Evolutionary conservation across 2,888 invertebrate genomes (phyloP).

Genomic region (Lasioglossum marginatum): DNA sequence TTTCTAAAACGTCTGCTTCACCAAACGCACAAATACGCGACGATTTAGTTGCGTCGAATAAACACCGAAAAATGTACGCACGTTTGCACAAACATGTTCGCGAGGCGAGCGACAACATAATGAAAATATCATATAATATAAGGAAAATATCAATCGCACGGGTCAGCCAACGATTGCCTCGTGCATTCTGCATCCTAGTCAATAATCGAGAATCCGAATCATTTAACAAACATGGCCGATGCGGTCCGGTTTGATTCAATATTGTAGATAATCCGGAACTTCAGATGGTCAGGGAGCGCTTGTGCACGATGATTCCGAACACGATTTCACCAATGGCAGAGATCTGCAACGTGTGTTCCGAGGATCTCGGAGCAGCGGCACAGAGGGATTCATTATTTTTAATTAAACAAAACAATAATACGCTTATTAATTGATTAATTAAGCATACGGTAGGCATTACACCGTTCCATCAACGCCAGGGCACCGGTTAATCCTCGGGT

Average conservation of each 20-base stretch:
- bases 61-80: not conserved
- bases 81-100: not conserved
- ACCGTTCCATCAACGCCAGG: conserved; percentile 62
- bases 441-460: conserved; percentile 72
- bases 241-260: not conserved
- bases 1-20: not conserved
- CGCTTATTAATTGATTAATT: conserved; percentile 79
- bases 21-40: not conserved
- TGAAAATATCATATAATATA: too few relatives aligned
- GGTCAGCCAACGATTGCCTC: not conserved
- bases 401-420: conserved; percentile 79
- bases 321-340: conserved; percentile 41
- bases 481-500: conserved; percentile 67
- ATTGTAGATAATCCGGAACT: conserved; percentile 1
- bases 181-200: not conserved
- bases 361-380: conserved; percentile 36
- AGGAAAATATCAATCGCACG: not conserved
- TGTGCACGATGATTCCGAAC: conserved; percentile 42
- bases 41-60: not conserved
- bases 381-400: conserved; percentile 77
- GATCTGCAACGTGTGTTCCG: conserved; percentile 23
- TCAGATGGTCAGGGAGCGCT: not conserved
- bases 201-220: not conserved
- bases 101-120: too few relatives aligned
- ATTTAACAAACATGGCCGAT: not conserved